Evolutionary conservation across 2,888 invertebrate genomes (phyloP), one percentile per base, ranked within the genome.

Genomic region (Atethmia centrago): DNA sequence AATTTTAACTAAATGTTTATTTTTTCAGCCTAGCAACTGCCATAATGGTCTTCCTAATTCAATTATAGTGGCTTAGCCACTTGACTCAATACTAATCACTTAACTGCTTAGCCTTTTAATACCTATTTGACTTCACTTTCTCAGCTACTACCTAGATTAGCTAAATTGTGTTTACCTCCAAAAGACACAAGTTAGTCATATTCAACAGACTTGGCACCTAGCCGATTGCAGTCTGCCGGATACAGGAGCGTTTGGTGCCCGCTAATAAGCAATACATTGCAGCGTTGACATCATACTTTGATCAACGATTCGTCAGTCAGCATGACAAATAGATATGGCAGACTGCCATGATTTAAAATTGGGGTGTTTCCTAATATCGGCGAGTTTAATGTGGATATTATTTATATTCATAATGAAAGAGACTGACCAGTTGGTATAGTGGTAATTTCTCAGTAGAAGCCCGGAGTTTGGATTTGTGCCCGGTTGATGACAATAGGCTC

Each of bases 211-310:
- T 71, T 82, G 83, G 79, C 61, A 78, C 3, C 8, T 63, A 25
- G 42, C 56, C 72, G 3, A 42, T 55, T 31, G 58, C n/a, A 58
- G 71, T 55, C 14, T 49, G 14, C 28, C 2, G 40, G 21, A 62
- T 28, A 49, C 63, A 4, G n/a, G 45, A 51, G 0, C 49, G 12
- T 36, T 28, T 45, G n/a, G n/a, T n/a, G 28, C 40, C 47, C 3
- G 67, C n/a, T 71, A 53, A 59, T 71, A 82, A 66, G 63, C 58
- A 59, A 45, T 55, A 45, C 56, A 36, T 68, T 45, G 59, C 14
- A 49, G 14, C 7, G 40, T 61, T 71, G 53, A 81, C 56, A 69
- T 69, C 71, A 81, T 62, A 71, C 82, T 81, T 84, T 84, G 84
- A 81, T 82, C 82, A 71, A 31, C 31, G 53, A 69, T 56, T 55